Conservation (phyloP, 2,888 invertebrate species). For the Eupeodes latifasciatus region DNA sequence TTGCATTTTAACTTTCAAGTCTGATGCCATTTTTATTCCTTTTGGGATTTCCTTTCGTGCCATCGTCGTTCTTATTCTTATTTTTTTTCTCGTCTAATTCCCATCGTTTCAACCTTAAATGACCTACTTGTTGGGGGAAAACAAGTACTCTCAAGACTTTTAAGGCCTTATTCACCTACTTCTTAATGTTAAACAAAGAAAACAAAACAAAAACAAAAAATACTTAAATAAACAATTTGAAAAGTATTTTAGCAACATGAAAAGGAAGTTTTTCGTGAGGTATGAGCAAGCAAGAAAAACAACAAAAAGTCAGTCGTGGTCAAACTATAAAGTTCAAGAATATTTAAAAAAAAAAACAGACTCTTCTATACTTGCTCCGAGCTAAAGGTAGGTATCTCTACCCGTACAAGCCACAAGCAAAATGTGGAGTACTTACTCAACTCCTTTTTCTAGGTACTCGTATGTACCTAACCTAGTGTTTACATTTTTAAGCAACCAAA, state of each 20-base stretch:
- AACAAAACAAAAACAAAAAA: neutral
- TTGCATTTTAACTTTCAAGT: slow-evolving; percentile 50
- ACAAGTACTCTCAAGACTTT: slow-evolving; percentile 27
- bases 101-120: slow-evolving; percentile 26
- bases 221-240: neutral
- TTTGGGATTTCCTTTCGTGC: neutral
- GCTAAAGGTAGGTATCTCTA: slow-evolving; percentile 2
- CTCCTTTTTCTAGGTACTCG: too few species aligned
- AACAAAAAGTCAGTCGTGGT: slow-evolving; percentile 14
- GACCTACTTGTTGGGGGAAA: slow-evolving; percentile 33
- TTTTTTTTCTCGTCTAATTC: slow-evolving; percentile 26
- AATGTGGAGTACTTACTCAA: too few species aligned
- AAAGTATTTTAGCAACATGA: slow-evolving; percentile 2
- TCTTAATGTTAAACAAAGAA: neutral
- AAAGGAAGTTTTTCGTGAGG: slow-evolving; percentile 8
- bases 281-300: too few species aligned
- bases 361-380: neutral
- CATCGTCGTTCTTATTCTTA: too few species aligned
- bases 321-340: slow-evolving; percentile 14
- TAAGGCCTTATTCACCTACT: neutral
- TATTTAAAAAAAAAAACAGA: slow-evolving; percentile 7
- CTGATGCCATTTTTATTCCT: neutral
- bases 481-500: slow-evolving; percentile 16
- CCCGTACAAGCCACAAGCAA: slow-evolving; percentile 1
- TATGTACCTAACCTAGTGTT: neutral